Evolutionary conservation across 2,113 vertebrate genomes (phyloP).

Genomic region (Protobothrops flavoviridis): DNA sequence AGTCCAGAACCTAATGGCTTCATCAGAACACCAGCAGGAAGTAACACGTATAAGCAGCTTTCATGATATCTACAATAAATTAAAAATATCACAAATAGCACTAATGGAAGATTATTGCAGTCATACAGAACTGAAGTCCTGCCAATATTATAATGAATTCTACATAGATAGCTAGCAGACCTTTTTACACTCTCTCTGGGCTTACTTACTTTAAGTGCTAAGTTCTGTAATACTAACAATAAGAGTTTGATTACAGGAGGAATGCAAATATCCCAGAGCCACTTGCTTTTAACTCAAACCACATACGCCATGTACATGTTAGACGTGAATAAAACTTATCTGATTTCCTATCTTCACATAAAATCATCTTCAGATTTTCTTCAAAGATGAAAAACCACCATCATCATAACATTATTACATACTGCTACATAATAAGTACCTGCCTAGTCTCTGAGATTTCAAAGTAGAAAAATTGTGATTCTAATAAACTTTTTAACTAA

Average conservation of each 20-base stretch:
- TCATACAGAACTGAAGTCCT: neutral
- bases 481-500: neutral
- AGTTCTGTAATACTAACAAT: neutral
- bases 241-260: neutral
- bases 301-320: neutral
- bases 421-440: neutral
- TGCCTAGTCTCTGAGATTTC: neutral
- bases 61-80: conserved; percentile 11
- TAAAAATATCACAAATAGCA: neutral
- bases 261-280: neutral
- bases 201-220: neutral
- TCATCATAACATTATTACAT: neutral
- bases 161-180: neutral
- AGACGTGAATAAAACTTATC: neutral
- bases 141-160: conserved; percentile 6
- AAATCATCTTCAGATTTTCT: neutral
- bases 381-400: neutral
- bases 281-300: neutral
- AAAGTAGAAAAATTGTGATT: neutral
- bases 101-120: neutral
- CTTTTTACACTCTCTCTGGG: neutral
- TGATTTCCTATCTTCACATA: neutral
- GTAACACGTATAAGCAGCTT: neutral
- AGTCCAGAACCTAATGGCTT: conserved; percentile 9
- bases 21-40: neutral